phyloP scores from a whole-genome alignment of 2,113 vertebrate species.

The Saguinus midas region DNA sequence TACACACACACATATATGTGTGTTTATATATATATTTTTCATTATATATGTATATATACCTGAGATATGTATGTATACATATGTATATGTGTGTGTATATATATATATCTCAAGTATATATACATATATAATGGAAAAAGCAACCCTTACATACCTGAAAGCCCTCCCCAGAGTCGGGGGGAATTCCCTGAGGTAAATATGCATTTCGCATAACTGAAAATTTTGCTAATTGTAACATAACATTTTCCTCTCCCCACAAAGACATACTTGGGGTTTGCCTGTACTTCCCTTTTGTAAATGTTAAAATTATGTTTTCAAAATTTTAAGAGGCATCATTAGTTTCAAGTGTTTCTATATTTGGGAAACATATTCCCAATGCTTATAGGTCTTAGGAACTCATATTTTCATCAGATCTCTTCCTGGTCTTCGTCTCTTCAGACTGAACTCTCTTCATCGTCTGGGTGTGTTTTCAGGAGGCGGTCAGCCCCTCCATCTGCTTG shows the following conservation, averaged over 20 bases:
- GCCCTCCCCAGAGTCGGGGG: background rate
- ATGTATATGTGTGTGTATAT: no score
- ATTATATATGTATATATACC: no score
- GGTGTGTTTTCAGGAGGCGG: background rate
- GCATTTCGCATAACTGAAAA: background rate
- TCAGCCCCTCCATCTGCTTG: no score
- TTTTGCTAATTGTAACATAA: background rate
- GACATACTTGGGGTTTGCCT: background rate
- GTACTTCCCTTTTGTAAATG: background rate
- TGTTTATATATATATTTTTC: no score
- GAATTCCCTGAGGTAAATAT: background rate
- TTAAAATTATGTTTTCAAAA: slow-evolving; percentile 3
- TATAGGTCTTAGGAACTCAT: background rate
- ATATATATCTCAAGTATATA: no score
- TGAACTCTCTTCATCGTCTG: background rate
- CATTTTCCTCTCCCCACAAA: background rate
- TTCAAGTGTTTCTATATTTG: slow-evolving; percentile 1
- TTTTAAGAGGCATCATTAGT: background rate
- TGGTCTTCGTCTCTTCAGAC: background rate
- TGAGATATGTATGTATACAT: no score
- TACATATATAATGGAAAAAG: background rate
- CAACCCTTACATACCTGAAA: background rate
- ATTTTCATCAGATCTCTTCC: background rate
- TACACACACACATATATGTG: no score
- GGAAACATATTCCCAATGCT: background rate